These are phyloP conservation scores for Acholoe squamosa DNA, from an alignment of 2,888 invertebrate genomes.

Conservation along the genomic window DNA sequence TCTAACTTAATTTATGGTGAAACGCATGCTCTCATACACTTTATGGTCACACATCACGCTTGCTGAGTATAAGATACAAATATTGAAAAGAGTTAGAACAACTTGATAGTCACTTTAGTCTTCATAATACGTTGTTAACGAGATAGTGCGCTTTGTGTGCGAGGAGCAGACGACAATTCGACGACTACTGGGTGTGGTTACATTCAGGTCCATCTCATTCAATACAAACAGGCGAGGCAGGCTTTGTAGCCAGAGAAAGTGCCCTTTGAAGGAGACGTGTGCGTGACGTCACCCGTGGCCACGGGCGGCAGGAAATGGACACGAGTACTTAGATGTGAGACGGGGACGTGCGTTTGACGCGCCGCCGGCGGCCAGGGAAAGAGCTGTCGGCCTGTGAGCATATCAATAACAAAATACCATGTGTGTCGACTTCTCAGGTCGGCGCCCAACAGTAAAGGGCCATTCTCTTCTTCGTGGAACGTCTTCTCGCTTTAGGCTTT, in stretches of 20 bases:
- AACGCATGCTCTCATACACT: background rate
- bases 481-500: background rate
- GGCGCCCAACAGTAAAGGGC: background rate
- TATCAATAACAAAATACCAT: conserved; percentile 46
- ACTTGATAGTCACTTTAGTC: background rate
- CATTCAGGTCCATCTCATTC: conserved; percentile 7
- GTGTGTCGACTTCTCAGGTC: background rate
- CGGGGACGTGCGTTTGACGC: background rate
- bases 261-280: background rate
- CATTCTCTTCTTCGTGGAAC: background rate
- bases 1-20: no score
- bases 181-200: conserved; percentile 26
- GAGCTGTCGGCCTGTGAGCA: background rate
- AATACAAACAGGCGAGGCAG: conserved; percentile 5
- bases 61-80: background rate
- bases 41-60: background rate
- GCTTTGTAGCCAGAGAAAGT: conserved; percentile 39
- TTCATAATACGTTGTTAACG: no score
- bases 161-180: conserved; percentile 35
- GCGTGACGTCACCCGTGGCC: conserved; percentile 50
- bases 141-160: conserved; percentile 33
- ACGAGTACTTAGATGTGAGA: conserved; percentile 55
- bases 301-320: conserved; percentile 45
- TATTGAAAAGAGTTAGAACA: background rate
- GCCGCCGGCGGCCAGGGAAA: conserved; percentile 12